Conservation (phyloP, 2,797 vertebrate genomes). For the Muraenolepis orangiensis region DNA sequence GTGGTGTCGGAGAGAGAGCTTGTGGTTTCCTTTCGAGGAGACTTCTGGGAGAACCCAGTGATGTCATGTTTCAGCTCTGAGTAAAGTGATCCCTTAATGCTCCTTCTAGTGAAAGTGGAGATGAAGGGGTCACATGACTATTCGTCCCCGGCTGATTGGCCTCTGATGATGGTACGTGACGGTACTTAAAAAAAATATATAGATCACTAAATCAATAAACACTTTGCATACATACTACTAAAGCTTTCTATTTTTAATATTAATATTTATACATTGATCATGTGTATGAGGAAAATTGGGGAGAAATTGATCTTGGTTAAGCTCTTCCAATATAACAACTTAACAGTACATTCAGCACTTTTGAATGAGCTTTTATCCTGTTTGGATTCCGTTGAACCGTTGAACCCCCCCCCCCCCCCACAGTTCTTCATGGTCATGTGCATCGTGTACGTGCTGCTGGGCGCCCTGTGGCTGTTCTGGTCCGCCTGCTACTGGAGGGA, state of each 20-base stretch:
- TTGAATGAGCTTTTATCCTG: background rate
- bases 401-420: background rate
- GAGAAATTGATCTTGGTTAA: background rate
- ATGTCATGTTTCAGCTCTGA: too few relatives aligned
- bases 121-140: slow-evolving; percentile 90
- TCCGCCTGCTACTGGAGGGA: slow-evolving; percentile 92
- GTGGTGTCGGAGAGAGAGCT: background rate
- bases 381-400: background rate
- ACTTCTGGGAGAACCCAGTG: too few relatives aligned
- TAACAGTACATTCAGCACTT: background rate
- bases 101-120: slow-evolving; percentile 82
- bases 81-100: background rate
- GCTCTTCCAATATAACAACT: background rate
- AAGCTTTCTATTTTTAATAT: background rate
- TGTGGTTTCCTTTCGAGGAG: background rate
- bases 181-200: too few relatives aligned
- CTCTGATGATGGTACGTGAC: slow-evolving; percentile 85
- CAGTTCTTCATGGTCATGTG: slow-evolving; percentile 92
- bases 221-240: background rate
- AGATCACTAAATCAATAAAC: background rate
- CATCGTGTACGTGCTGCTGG: slow-evolving; percentile 91
- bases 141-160: slow-evolving; percentile 91
- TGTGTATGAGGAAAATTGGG: background rate
- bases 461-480: slow-evolving; percentile 92
- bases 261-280: background rate